Evolutionary conservation across 2,797 vertebrate genomes (phyloP).

Genomic region (Cryptoblepharus egeriae): DNA sequence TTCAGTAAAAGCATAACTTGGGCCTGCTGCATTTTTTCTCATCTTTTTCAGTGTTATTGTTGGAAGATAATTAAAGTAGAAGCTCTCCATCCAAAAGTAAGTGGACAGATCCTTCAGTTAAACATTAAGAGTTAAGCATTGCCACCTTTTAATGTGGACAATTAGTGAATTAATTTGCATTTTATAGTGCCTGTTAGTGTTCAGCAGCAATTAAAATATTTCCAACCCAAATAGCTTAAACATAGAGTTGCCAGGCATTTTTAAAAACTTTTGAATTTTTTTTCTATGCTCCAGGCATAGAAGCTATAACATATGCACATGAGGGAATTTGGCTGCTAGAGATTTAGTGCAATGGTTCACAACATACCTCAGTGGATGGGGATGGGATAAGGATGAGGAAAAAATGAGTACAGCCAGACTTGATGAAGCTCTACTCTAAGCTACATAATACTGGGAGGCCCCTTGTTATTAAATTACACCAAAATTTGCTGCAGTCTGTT

Average conservation of each 20-base stretch:
- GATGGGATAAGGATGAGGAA: no score
- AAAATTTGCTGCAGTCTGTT: no score
- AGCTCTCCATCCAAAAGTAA: slow-evolving; percentile 28
- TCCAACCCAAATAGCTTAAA: background rate
- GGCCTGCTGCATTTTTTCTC: background rate
- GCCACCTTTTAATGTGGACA: slow-evolving; percentile 4
- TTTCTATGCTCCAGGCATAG: background rate
- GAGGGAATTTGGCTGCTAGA: no score
- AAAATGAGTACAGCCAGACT: no score
- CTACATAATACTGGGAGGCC: no score
- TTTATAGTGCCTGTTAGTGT: slow-evolving; percentile 9
- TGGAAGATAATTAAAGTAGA: slow-evolving; percentile 3
- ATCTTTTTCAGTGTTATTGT: slow-evolving; percentile 7
- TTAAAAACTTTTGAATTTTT: no score
- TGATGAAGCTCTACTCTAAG: no score
- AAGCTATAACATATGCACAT: background rate
- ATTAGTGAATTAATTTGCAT: slow-evolving; percentile 2
- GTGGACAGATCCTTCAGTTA: slow-evolving; percentile 16
- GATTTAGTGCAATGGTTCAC: no score
- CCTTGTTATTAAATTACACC: no score
- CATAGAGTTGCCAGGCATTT: background rate
- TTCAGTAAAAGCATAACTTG: background rate
- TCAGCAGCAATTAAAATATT: background rate
- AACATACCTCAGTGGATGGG: no score
- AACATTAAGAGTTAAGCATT: slow-evolving; percentile 3